Conservation (phyloP, 2,888 invertebrate genomes). For the Coelopa pilipes region DNA sequence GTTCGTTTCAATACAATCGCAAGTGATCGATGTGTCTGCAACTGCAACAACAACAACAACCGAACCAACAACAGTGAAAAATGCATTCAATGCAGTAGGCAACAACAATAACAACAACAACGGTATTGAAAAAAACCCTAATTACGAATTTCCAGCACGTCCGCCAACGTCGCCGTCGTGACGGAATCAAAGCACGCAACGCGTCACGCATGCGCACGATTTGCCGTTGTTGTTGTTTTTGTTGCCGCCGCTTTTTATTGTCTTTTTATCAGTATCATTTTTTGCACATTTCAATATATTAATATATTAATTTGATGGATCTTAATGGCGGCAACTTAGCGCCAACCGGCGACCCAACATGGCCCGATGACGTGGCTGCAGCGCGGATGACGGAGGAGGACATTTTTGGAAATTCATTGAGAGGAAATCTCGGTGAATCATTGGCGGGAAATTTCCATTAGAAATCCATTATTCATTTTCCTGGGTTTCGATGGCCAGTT, state of each 20-base stretch:
- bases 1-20: neutral
- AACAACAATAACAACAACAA: conserved; percentile 4
- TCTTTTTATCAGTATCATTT: too few relatives aligned
- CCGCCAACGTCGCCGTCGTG: conserved; percentile 33
- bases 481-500: too few relatives aligned
- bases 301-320: conserved; percentile 34
- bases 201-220: conserved; percentile 37
- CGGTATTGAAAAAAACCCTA: neutral
- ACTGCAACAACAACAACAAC: conserved; percentile 14
- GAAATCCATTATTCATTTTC: too few relatives aligned
- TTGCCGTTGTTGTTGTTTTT: neutral
- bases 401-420: neutral
- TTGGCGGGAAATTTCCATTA: too few relatives aligned
- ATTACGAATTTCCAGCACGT: conserved; percentile 39
- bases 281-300: neutral
- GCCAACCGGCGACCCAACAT: conserved; percentile 21
- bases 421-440: too few relatives aligned
- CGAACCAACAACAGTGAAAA: conserved; percentile 1
- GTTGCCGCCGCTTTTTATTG: too few relatives aligned
- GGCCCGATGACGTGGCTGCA: conserved; percentile 12
- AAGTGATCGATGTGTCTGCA: conserved; percentile 50
- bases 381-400: neutral
- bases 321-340: conserved; percentile 11
- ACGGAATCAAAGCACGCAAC: conserved; percentile 40
- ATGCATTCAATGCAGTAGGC: conserved; percentile 18